These are phyloP conservation scores for Periophthalmus magnuspinnatus DNA, from an alignment of 2,797 vertebrate genomes.

Conservation along the genomic window DNA sequence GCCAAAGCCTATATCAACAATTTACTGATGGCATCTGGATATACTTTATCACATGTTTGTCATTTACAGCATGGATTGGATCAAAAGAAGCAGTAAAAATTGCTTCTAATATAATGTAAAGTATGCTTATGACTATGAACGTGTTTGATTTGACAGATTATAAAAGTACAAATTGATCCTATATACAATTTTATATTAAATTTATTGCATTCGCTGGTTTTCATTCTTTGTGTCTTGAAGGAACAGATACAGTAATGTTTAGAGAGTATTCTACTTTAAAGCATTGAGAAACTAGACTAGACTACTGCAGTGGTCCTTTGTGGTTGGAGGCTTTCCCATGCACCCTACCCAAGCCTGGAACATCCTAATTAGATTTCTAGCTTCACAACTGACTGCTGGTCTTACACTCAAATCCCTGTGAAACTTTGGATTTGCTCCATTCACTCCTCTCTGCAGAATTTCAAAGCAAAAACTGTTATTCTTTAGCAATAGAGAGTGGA, in stretches of 20 bases:
- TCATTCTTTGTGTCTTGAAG: neutral
- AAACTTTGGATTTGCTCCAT: conserved; percentile 51
- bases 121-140: neutral
- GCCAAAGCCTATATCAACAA: conserved; percentile 39
- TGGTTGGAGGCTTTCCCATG: conserved; percentile 2
- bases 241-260: neutral
- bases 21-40: conserved; percentile 49
- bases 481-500: conserved; percentile 43
- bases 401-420: conserved; percentile 37
- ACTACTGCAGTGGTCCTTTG: conserved; percentile 8
- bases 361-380: conserved; percentile 46
- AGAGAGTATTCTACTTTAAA: neutral
- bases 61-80: conserved; percentile 3
- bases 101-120: neutral
- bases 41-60: conserved; percentile 20
- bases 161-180: neutral
- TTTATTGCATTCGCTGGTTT: too few relatives aligned
- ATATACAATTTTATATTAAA: too few relatives aligned
- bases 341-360: neutral
- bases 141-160: neutral
- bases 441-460: conserved; percentile 22
- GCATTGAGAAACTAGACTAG: neutral
- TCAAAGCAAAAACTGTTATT: conserved; percentile 29
- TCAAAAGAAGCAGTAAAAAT: neutral
- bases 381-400: conserved; percentile 35